These are phyloP conservation scores for Ips nitidus DNA, from an alignment of 1,140 invertebrate genomes.

Conservation along the genomic window DNA sequence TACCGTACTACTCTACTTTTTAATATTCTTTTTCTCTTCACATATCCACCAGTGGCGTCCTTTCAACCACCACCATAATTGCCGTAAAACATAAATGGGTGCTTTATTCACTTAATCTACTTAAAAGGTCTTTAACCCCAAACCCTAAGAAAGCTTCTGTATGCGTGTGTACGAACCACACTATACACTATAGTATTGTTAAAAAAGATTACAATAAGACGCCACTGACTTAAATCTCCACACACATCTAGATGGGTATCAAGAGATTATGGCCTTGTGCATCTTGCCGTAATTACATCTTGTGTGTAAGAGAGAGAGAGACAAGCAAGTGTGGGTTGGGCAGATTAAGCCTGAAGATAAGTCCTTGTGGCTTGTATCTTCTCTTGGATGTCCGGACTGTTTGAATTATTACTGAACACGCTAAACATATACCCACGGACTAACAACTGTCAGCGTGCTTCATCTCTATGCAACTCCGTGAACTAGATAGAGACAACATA, in stretches of 20 bases:
- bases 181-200: neutral
- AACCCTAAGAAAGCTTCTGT: neutral
- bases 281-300: conserved; percentile 15
- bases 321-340: conserved; percentile 10
- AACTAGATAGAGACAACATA: too few species aligned
- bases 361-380: conserved; percentile 15
- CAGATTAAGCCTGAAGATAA: conserved; percentile 12
- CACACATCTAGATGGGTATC: neutral
- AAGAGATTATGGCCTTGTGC: conserved; percentile 5
- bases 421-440: too few species aligned
- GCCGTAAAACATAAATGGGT: too few species aligned
- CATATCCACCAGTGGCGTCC: conserved; percentile 13
- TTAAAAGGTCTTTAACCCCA: neutral
- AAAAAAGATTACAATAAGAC: neutral
- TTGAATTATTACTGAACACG: too few species aligned
- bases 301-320: neutral
- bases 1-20: conserved; percentile 20
- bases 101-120: neutral
- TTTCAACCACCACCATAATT: too few species aligned
- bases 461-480: too few species aligned
- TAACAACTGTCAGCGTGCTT: too few species aligned
- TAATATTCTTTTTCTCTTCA: conserved; percentile 1
- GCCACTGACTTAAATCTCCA: neutral
- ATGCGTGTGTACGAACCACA: neutral
- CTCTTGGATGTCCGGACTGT: conserved; percentile 12